phyloP scores from a whole-genome alignment of 2,113 vertebrate species.

The Pluvianellus socialis region DNA sequence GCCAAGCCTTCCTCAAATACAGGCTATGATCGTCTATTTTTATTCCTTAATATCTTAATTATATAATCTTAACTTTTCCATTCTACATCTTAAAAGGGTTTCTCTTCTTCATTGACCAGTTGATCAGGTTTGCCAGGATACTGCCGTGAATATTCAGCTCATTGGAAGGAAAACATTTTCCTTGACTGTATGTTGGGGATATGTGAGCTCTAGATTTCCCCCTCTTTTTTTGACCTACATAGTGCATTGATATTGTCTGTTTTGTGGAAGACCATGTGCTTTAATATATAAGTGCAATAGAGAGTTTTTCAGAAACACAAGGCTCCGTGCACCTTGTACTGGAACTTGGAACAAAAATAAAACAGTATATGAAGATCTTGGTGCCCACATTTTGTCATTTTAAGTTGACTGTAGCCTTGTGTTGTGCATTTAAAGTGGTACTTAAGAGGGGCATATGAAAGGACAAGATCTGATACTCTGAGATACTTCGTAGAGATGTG shows the following conservation, averaged over 20 bases:
- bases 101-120: not conserved
- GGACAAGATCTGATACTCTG: not conserved
- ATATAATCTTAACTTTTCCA: not conserved
- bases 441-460: not conserved
- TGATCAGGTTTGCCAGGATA: not conserved
- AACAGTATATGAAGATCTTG: not conserved
- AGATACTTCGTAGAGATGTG: not conserved
- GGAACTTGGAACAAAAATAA: not conserved
- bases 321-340: not conserved
- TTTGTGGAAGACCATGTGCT: not conserved
- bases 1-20: not conserved
- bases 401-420: not conserved
- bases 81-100: not conserved
- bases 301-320: not conserved
- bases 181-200: not conserved
- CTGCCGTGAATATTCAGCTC: not conserved
- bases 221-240: not conserved
- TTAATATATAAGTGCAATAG: not conserved
- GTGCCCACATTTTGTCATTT: not conserved
- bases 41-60: not conserved
- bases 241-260: not conserved
- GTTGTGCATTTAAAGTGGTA: not conserved
- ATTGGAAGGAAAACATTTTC: not conserved
- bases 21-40: not conserved
- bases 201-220: not conserved